Base-by-base conservation (phyloP, 1,140 invertebrate genomes). In the Bombus consobrinus region DNA sequence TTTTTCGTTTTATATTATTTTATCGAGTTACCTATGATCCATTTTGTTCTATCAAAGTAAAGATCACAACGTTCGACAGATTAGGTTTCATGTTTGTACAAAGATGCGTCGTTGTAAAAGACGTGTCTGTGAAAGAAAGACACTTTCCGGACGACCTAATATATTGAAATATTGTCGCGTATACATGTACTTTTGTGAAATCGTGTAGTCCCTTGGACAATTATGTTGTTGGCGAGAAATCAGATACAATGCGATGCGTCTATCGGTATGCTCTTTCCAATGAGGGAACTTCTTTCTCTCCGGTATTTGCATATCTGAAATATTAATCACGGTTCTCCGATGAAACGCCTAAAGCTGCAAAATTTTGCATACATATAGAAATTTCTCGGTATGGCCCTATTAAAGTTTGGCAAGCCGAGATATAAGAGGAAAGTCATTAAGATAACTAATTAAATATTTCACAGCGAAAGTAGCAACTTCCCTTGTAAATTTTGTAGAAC, bases 401-500 rank as follows among this genome's bases (percentile, higher is more conserved):
- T 72, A 88, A 89, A 89, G 75, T 89, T 89, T 34, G 64, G 59
- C 73, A 81, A 72, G 57, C 22, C 73, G 88, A 83, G 85, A 84
- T 64, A 84, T 72, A 87, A 81, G 57, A 59, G 43, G 77, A 64
- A 90, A 75, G 78, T 86, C 87, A 81, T 91, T 91, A 91, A 89
- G 90, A 87, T 80, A 86, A 91, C 90, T 91, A 91, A 91, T 91
- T 91, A 91, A 91, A 91, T 91, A 91, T 91, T 91, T 91, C 88
- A 91, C 82, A 84, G 74, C 72, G 37, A 53, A 81, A 43, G 47
- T 86, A 34, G 77, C 81, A 91, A 91, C 73, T 91, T 91, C 71
- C 66, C 78, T 78, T 82, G 90, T 91, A 91, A 91, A 91, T 91
- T 87, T 90, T 73, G 74, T 64, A 68, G 86, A 59, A 57, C 71